Conservation (phyloP, 2,797 vertebrate genomes). For the Podarcis siculus region DNA sequence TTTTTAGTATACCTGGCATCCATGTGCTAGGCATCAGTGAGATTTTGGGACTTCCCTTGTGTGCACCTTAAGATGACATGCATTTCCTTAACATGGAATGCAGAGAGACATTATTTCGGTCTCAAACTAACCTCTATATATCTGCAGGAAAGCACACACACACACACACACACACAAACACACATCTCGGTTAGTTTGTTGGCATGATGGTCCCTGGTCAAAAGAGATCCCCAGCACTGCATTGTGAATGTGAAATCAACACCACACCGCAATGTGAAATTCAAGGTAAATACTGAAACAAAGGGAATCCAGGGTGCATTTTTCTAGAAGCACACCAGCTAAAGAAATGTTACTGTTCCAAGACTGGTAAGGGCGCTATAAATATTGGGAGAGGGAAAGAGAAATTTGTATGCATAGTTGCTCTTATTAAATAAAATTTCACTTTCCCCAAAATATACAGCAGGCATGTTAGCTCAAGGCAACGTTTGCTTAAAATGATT, state of each 20-base stretch:
- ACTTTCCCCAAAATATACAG: slow-evolving; percentile 25
- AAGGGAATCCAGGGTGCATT: background rate
- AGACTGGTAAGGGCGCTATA: slow-evolving; percentile 48
- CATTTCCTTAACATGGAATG: too few species aligned
- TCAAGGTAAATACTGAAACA: background rate
- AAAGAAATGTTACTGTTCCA: slow-evolving; percentile 44
- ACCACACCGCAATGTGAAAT: background rate
- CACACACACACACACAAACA: background rate
- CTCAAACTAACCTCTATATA: background rate
- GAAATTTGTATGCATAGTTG: slow-evolving; percentile 10
- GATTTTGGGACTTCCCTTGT: background rate
- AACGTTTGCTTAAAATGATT: slow-evolving; percentile 60
- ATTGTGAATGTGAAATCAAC: background rate
- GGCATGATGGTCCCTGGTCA: background rate
- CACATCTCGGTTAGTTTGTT: background rate
- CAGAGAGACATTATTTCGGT: background rate
- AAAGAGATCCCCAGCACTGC: background rate
- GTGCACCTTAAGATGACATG: background rate
- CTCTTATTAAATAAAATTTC: slow-evolving; percentile 55
- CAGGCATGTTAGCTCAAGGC: slow-evolving; percentile 39
- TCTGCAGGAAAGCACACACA: background rate
- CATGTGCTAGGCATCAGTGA: background rate
- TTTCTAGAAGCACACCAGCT: background rate
- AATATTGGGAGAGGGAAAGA: slow-evolving; percentile 40
- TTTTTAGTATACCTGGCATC: background rate